Conservation (phyloP, 2,888 invertebrate species). For the Liopterus haemorrhoidalis region DNA sequence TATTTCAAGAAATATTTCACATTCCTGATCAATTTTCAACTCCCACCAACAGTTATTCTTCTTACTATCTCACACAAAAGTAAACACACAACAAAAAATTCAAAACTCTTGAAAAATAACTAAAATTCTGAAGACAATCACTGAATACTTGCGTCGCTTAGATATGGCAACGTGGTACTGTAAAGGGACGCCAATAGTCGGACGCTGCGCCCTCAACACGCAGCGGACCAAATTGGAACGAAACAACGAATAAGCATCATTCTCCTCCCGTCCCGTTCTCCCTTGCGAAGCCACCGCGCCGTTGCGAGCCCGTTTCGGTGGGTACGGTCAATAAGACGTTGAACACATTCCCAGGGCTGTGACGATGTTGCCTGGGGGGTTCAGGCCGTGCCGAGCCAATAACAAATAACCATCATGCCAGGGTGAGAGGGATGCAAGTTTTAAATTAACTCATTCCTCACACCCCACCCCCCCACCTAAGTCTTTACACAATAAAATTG, state of each 20-base stretch:
- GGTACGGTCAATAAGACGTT: constrained; percentile 45
- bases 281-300: constrained; percentile 42
- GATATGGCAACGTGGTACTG: constrained; percentile 47
- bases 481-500: constrained; percentile 12
- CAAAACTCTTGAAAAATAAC: background rate
- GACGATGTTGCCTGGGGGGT: constrained; percentile 34
- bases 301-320: constrained; percentile 29
- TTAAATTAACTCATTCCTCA: constrained; percentile 28
- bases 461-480: constrained; percentile 20
- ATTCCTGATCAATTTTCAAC: too few species aligned
- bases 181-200: constrained; percentile 43
- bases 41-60: too few species aligned
- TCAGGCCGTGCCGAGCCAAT: constrained; percentile 30
- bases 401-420: constrained; percentile 14
- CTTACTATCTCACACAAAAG: too few species aligned
- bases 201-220: constrained; percentile 36
- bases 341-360: constrained; percentile 40
- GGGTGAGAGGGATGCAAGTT: constrained; percentile 21
- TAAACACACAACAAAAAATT: constrained; percentile 1
- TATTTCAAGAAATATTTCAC: too few species aligned
- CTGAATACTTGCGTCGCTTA: constrained; percentile 30
- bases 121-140: constrained; percentile 21
- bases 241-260: constrained; percentile 39
- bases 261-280: constrained; percentile 41
- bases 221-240: constrained; percentile 32